Base-by-base conservation (phyloP, 2,113 vertebrate species). In the Urocitellus parryii region DNA sequence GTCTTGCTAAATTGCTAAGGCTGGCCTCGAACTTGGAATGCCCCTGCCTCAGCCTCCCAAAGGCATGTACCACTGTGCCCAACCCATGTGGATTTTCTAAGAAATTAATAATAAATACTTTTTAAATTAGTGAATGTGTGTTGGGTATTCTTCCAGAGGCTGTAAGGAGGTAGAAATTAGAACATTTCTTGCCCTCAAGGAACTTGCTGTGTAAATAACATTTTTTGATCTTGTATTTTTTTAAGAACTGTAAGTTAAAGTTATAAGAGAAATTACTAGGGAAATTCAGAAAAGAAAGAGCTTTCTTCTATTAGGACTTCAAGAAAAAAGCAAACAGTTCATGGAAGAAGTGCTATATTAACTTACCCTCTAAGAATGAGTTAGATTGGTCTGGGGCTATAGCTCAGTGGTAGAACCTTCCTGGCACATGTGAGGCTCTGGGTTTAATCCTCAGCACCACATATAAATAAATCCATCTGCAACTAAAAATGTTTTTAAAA, bases 81-180 rank as follows among this genome's bases (percentile, higher is more conserved):
- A 63, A 25, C 42, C 56, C 81, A 70, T 14, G 2, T 93, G 34
- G 45, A 51, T 88, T 96, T 96, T 93, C 5, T 95, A 93, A 89
- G 45, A 95, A 45, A 91, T 94, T 67, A 91, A 80, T 95, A 91
- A 80, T 95, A 91, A 65, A n/a, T 58, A 39, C 14, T 68, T 84
- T 32, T 82, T 77, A 4, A 94, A 93, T 92, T 39, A 96, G 77
- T 90, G 42, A 88, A 24, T 93, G 51, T 87, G 95, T 70, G 11
- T 70, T 79, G 67, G 42, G 8, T 87, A 8, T 51, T 86, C 84
- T 86, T 68, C 84, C 18, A 90, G 70, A 83, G 81, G 51, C 14
- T 72, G 8, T 89, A 90, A 88, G 37, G n/a, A 78, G n/a, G 27
- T 86, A 53, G 32, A 83, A 92, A 90, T 94, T 80, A 80, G 65